Evolutionary conservation across 2,797 vertebrate genomes (phyloP), one percentile per base, ranked within the genome.

Genomic region (Myiotriccus ornatus): DNA sequence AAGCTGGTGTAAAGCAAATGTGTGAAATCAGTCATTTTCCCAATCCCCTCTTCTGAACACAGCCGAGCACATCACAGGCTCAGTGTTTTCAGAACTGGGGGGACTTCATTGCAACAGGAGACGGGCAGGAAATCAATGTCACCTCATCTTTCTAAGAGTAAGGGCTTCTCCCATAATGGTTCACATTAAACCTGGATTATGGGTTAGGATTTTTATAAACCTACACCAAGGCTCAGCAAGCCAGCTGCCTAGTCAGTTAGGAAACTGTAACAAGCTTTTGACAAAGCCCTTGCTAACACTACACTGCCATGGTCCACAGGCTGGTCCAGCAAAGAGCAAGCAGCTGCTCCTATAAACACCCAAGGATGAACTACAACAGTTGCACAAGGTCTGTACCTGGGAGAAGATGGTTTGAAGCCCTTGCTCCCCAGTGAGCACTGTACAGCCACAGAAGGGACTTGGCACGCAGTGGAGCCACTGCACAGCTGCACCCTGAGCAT

Each of bases 21-120:
- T 28, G n/a, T 28, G n/a, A 78, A 85, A 49, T 56, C 39, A 35
- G 11, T 17, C 3, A 4, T 59, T 44, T 60, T 19, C 41, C 50
- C 7, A 7, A 12, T 15, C 23, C 35, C 14, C 27, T 32, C 27
- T 9, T 35, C 60, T 9, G 12, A 76, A 15, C 3, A 7, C 24
- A 46, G n/a, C 0, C 0, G 1, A 77, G 41, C 7, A 32, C 8
- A 25, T 11, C 15, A 5, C 3, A 50, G 2, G 4, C 2, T 70
- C n/a, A 34, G 4, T 6, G 12, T 2, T 10, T 35, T 78, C 65
- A 81, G 44, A 65, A 41, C 35, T 4, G 3, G 7, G 12, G 8
- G 1, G 3, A 39, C 43, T 59, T 35, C 13, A 22, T 17, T 59
- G n/a, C 19, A 91, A 53, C 30, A 63, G 30, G 17, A 71, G 50